phyloP scores from a whole-genome alignment of 2,113 vertebrate species.

The Fregetta grallaria region DNA sequence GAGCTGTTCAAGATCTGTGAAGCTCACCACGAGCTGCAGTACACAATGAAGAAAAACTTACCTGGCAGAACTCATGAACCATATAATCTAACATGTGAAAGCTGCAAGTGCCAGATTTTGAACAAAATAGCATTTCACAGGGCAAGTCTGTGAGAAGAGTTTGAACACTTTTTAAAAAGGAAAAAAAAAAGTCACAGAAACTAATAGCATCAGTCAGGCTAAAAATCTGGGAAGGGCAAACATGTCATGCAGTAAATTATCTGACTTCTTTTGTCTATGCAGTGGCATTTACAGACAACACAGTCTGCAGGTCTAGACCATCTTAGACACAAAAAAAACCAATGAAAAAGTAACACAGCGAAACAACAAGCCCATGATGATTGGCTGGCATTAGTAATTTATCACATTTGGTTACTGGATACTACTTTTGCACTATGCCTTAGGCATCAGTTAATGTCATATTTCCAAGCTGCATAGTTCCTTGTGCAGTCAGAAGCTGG shows the following conservation, averaged over 20 bases:
- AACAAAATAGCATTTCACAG: conserved; percentile 56
- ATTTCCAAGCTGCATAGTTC: not conserved
- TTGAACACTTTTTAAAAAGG: not conserved
- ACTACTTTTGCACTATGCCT: not conserved
- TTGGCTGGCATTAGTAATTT: not conserved
- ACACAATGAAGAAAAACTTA: conserved; percentile 44
- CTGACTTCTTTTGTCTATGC: not conserved
- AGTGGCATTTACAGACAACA: not conserved
- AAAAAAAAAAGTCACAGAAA: not conserved
- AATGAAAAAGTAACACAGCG: not conserved
- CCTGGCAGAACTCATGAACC: conserved; percentile 34
- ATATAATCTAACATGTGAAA: conserved; percentile 49
- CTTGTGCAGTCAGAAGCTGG: not conserved
- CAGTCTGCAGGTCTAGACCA: not conserved
- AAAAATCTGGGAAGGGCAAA: conserved; percentile 33
- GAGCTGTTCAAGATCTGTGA: conserved; percentile 26
- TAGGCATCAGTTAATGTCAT: not conserved
- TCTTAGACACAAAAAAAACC: not conserved
- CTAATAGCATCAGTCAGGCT: conserved; percentile 5
- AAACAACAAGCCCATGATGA: not conserved
- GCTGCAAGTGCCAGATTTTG: conserved; percentile 10
- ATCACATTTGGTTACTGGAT: not conserved
- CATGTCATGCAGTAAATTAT: not conserved
- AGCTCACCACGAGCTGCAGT: conserved; percentile 20
- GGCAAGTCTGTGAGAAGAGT: not conserved